Conservation (phyloP, 2,888 invertebrate genomes). For the Hermodice carunculata region DNA sequence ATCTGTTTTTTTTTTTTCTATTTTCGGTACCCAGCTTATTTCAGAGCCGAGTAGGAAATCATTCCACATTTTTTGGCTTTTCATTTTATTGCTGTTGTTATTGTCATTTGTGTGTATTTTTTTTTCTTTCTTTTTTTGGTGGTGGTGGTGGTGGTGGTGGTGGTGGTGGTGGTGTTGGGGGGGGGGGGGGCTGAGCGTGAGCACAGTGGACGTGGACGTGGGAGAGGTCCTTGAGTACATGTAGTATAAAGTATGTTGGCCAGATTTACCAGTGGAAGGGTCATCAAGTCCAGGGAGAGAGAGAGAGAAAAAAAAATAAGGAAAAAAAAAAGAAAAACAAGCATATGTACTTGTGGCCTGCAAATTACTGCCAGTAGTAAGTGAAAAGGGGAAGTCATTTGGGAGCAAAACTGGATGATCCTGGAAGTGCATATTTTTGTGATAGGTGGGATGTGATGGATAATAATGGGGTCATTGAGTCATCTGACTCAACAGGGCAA, state of each 20-base stretch:
- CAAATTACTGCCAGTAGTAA: too few relatives aligned
- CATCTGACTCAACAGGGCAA: too few relatives aligned
- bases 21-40: too few relatives aligned
- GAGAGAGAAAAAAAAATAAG: neutral
- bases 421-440: neutral
- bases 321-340: slow-evolving; percentile 1
- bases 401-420: too few relatives aligned
- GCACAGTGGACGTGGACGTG: neutral
- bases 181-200: neutral
- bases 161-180: slow-evolving; percentile 1
- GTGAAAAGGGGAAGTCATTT: too few relatives aligned
- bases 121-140: too few relatives aligned
- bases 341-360: slow-evolving; percentile 4
- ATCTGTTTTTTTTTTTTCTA: too few relatives aligned
- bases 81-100: too few relatives aligned
- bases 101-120: too few relatives aligned
- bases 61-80: too few relatives aligned
- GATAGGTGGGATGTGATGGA: neutral
- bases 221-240: neutral
- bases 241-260: neutral
- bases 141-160: neutral
- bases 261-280: neutral
- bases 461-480: too few relatives aligned
- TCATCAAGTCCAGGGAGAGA: neutral
- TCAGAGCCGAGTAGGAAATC: too few relatives aligned